These are phyloP conservation scores for Peromyscus attwateri DNA, from an alignment of 2,797 vertebrate genomes.

Conservation along the genomic window DNA sequence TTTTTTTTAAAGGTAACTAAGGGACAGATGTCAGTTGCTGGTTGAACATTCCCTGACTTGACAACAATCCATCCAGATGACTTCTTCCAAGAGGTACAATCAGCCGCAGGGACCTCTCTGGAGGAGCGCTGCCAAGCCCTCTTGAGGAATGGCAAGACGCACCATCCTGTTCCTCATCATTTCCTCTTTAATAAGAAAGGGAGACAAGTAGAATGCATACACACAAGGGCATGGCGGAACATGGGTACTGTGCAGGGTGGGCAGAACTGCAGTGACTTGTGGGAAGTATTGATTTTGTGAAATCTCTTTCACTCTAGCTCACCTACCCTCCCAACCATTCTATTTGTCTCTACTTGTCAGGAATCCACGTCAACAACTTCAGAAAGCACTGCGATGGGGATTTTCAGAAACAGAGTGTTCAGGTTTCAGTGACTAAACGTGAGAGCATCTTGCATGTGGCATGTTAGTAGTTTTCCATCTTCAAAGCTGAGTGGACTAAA, in stretches of 20 bases:
- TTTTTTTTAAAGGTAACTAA: constrained; percentile 39
- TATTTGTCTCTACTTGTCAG: not conserved
- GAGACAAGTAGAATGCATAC: not conserved
- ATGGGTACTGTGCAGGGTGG: not conserved
- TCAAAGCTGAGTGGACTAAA: constrained; percentile 32
- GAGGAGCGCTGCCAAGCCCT: not conserved
- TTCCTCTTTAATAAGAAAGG: constrained; percentile 61
- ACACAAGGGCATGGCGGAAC: constrained; percentile 26
- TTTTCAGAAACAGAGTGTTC: constrained; percentile 48
- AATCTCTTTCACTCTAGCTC: constrained; percentile 46
- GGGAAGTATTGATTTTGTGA: constrained; percentile 22
- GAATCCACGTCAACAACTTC: constrained; percentile 38
- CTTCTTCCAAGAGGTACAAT: constrained; percentile 55
- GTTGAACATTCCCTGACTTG: constrained; percentile 33
- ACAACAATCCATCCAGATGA: constrained; percentile 26
- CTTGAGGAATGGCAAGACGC: not conserved
- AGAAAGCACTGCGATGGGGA: constrained; percentile 42
- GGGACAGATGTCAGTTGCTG: constrained; percentile 24
- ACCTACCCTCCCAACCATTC: not conserved
- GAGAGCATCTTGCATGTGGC: constrained; percentile 68
- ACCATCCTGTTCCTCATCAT: constrained; percentile 38
- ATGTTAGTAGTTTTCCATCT: constrained; percentile 47
- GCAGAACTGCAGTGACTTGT: not conserved
- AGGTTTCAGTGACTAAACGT: constrained; percentile 60
- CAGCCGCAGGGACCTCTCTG: not conserved